A percentile compares a stretch with the other conserved stretches of the same genome.
phyloP scores from a whole-genome alignment of 2,797 vertebrate genomes.

The Lutjanus campechanus region DNA sequence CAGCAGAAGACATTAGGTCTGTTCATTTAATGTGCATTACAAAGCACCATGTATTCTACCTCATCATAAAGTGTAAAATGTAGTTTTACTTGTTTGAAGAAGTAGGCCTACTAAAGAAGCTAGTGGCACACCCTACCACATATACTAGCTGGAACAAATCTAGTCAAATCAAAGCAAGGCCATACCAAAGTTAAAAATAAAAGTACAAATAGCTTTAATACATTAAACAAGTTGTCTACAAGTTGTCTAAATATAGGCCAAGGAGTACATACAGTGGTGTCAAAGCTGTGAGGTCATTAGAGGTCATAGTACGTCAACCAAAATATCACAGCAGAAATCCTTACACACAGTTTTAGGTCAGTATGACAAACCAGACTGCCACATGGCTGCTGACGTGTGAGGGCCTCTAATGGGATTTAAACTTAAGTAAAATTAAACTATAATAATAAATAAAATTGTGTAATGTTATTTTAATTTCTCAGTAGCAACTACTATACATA shows the following conservation, averaged over 20 bases:
- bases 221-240: background rate
- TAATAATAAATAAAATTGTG: background rate
- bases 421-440: background rate
- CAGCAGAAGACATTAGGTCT: background rate
- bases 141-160: background rate
- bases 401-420: background rate
- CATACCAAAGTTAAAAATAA: background rate
- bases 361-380: background rate
- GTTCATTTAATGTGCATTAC: background rate
- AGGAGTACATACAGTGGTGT: background rate
- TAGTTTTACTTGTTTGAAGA: background rate
- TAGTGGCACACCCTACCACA: background rate
- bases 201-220: background rate
- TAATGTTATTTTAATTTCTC: too few relatives aligned
- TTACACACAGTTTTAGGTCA: conserved; percentile 15
- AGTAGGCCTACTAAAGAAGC: background rate
- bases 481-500: background rate
- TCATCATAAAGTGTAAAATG: background rate
- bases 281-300: conserved; percentile 26
- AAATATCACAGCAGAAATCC: conserved; percentile 20
- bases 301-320: conserved; percentile 37
- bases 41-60: background rate
- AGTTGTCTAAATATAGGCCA: conserved; percentile 50
- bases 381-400: background rate
- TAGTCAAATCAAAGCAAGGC: background rate